A percentile compares a stretch with the other conserved stretches of the same genome.
Conservation (phyloP, 1,140 invertebrate genomes). For the Acromyrmex echinatior region DNA sequence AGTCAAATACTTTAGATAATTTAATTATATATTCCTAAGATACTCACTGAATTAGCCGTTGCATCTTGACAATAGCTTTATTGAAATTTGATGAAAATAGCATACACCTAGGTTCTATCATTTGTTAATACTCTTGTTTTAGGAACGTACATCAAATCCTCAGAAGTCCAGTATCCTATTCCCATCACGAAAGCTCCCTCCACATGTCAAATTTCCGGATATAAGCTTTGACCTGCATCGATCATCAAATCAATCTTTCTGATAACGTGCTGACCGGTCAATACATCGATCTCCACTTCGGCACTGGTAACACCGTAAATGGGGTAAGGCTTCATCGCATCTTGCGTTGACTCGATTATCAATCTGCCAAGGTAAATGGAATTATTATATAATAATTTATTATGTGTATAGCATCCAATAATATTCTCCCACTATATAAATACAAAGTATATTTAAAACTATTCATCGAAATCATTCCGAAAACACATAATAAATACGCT, state of each 20-base stretch:
- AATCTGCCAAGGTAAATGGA: conserved; percentile 50
- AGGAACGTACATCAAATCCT: conserved; percentile 90
- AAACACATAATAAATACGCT: no score
- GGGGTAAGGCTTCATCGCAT: conserved; percentile 87
- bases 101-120: conserved; percentile 91
- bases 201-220: conserved; percentile 92
- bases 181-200: conserved; percentile 97
- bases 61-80: background rate
- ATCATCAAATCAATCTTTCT: conserved; percentile 91
- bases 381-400: background rate
- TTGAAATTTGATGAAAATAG: background rate
- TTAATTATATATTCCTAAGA: background rate
- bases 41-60: background rate
- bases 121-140: conserved; percentile 90
- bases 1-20: background rate
- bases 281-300: conserved; percentile 92
- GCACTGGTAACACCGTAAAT: conserved; percentile 89
- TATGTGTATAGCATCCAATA: no score
- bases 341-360: conserved; percentile 80
- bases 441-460: no score
- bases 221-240: conserved; percentile 90
- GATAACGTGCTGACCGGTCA: conserved; percentile 91
- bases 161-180: conserved; percentile 92
- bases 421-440: no score
- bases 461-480: no score